Conservation (phyloP, 2,113 vertebrate genomes). For the Nettapus auritus region DNA sequence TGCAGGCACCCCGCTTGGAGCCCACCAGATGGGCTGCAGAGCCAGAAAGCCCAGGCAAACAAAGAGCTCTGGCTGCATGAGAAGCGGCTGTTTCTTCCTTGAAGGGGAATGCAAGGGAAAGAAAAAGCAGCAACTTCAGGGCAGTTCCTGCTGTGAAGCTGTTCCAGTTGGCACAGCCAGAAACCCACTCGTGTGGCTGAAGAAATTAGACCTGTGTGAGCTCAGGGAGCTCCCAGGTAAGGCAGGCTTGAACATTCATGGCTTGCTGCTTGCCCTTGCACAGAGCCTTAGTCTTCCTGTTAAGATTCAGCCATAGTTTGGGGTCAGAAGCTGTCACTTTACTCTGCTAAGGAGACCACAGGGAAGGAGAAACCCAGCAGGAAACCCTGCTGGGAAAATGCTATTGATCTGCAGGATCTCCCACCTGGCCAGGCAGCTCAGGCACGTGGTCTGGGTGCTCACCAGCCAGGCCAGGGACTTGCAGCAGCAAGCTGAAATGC, state of each 20-base stretch:
- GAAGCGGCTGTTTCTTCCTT: neutral
- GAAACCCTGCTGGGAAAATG: neutral
- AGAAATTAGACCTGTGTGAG: neutral
- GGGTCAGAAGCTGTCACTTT: neutral
- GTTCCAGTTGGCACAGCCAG: neutral
- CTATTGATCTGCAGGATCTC: neutral
- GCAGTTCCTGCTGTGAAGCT: neutral
- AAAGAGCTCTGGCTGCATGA: neutral
- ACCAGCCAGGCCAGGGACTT: rapidly evolving
- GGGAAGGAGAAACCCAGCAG: neutral
- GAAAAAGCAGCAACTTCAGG: neutral
- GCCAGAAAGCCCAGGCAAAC: neutral
- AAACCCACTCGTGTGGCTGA: neutral
- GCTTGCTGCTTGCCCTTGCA: neutral
- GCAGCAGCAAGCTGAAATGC: neutral
- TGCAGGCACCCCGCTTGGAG: neutral
- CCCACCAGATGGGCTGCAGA: neutral
- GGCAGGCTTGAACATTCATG: neutral
- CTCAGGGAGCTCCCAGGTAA: neutral
- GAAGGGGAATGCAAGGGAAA: neutral
- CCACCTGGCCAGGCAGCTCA: neutral
- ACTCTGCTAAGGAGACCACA: neutral
- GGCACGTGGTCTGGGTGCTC: neutral
- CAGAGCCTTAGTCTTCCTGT: neutral
- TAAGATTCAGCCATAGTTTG: neutral